Percentiles rank a stretch among this genome's conserved stretches.
Evolutionary conservation across 2,888 invertebrate species (phyloP).

Genomic region (Temnothorax unifasciatus): DNA sequence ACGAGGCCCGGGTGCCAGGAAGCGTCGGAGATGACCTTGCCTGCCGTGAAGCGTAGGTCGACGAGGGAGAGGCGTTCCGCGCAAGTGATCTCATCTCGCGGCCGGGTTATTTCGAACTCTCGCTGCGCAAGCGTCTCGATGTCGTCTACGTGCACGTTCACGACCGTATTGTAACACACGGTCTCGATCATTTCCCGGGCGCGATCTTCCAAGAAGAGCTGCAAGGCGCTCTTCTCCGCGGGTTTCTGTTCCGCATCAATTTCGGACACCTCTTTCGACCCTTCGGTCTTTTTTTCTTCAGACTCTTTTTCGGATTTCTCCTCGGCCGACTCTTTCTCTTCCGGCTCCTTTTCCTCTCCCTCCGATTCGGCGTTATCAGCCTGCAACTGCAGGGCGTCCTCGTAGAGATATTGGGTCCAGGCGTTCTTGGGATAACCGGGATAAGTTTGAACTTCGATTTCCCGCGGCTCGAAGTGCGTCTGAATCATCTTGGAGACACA

Average conservation of each 20-base stretch:
- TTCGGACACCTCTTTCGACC: slow-evolving; percentile 47
- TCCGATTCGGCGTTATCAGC: slow-evolving; percentile 24
- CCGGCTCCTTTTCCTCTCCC: slow-evolving; percentile 18
- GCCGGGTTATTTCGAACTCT: slow-evolving; percentile 12
- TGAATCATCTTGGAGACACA: slow-evolving; percentile 89
- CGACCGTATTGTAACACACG: slow-evolving; percentile 78
- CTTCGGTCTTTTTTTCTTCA: slow-evolving; percentile 63
- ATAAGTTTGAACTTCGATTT: slow-evolving; percentile 81
- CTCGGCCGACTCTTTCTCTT: slow-evolving; percentile 36
- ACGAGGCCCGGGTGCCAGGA: slow-evolving; percentile 81
- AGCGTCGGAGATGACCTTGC: slow-evolving; percentile 79
- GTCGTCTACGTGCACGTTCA: slow-evolving; percentile 81
- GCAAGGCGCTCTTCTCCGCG: slow-evolving; percentile 58
- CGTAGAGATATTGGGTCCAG: slow-evolving; percentile 83
- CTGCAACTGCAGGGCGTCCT: slow-evolving; percentile 51
- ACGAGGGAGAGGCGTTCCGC: slow-evolving; percentile 79
- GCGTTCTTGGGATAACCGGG: slow-evolving; percentile 82
- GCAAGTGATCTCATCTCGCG: slow-evolving; percentile 62
- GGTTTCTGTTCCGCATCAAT: slow-evolving; percentile 33
- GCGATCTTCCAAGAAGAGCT: slow-evolving; percentile 67
- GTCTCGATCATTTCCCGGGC: slow-evolving; percentile 74
- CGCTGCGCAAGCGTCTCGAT: slow-evolving; percentile 69
- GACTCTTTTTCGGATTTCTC: slow-evolving; percentile 54
- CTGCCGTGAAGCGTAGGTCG: slow-evolving; percentile 74
- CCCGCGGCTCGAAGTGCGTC: slow-evolving; percentile 86